Evolutionary conservation across 1,140 invertebrate species (phyloP), one percentile per base, ranked within the genome.

Genomic region (Conus betulinus): DNA sequence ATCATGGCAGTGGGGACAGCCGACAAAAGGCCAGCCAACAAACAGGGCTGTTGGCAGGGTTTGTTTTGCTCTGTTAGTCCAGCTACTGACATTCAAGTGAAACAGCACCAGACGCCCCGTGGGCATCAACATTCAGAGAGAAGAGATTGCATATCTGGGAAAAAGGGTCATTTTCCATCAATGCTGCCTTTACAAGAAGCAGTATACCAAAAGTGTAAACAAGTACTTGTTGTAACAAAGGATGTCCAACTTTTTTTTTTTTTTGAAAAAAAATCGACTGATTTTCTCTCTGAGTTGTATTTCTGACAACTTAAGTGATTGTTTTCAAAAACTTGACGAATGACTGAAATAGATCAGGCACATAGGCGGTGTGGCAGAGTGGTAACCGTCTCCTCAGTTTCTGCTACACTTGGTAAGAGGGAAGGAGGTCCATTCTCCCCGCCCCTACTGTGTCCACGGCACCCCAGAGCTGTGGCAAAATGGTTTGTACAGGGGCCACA

Each of bases 111-210:
- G 67, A 71, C 6, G 67, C 67, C 67, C 23, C 10, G 60, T 71
- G 6, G 67, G 67, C 67, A 71, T 71, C 11, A 71, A 71, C 67
- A 71, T 20, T 71, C 67, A 71, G 67, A 71, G 17, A 20, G 60
- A 20, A 63, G 10, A 63, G 17, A 71, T 71, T 71, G 67, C 67
- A 71, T 71, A 71, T 23, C 67, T n/a, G 67, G 67, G 67, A n/a
- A 71, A 71, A 71, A 71, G 20, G 67, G 67, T 11, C 6, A 23
- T 23, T 20, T 71, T 71, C 67, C 67, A 71, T 71, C 67, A n/a
- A 71, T 71, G 67, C 67, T 71, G 67, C 67, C 67, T 71, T 71
- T 71, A 23, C 67, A 71, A 71, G 67, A 71, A 71, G 67, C 67
- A 71, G 67, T 71, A 23, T 71, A 71, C 67, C 67, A 20, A n/a